A percentile compares a stretch with the other conserved stretches of the same genome.
Conservation (phyloP, 1,140 invertebrate species). For the Helicorthomorpha holstii region DNA sequence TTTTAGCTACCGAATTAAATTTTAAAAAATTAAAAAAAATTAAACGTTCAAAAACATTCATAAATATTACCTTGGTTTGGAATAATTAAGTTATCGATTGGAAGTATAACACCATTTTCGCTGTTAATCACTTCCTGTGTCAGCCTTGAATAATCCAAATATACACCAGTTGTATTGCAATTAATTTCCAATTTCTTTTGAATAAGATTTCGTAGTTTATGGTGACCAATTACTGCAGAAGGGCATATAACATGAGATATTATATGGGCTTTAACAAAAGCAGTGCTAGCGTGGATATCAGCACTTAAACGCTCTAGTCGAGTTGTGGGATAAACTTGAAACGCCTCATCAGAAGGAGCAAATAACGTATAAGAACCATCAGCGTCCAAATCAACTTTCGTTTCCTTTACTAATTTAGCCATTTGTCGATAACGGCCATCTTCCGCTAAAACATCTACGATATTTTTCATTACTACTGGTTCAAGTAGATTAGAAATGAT, state of each 20-base stretch:
- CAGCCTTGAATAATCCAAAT: constrained; percentile 21
- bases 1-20: constrained; percentile 20
- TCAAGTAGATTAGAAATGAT: constrained; percentile 44
- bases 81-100: constrained; percentile 27
- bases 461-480: constrained; percentile 24
- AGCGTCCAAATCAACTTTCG: constrained; percentile 19
- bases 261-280: constrained; percentile 22
- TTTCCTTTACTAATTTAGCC: constrained; percentile 34
- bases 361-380: constrained; percentile 36
- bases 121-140: constrained; percentile 22
- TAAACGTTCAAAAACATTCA: not conserved
- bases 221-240: constrained; percentile 27
- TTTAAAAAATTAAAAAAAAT: not conserved
- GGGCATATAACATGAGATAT: constrained; percentile 29
- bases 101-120: constrained; percentile 29
- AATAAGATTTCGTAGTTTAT: constrained; percentile 22
- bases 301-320: constrained; percentile 19
- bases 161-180: constrained; percentile 24
- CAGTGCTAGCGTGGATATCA: not conserved
- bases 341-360: constrained; percentile 42
- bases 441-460: constrained; percentile 16
- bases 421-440: constrained; percentile 36
- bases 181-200: constrained; percentile 21
- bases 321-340: constrained; percentile 29
- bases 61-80: constrained; percentile 25